These are phyloP conservation scores for Sturnus vulgaris DNA, from an alignment of 2,113 vertebrate species.

Conservation along the genomic window DNA sequence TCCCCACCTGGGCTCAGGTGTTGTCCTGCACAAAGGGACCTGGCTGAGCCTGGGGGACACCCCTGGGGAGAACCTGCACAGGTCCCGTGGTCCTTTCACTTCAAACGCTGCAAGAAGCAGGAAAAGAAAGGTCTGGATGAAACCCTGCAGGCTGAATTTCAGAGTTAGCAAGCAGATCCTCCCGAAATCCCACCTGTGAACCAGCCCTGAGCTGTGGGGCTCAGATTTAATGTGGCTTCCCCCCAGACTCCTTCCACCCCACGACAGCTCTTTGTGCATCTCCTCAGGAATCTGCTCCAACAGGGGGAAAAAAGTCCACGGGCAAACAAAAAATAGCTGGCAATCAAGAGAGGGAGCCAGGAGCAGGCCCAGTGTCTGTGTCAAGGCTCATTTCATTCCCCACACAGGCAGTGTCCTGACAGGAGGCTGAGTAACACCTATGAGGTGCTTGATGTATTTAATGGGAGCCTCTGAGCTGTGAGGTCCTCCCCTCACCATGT, in stretches of 20 bases:
- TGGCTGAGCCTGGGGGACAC: neutral
- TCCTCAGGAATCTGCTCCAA: neutral
- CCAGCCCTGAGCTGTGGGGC: neutral
- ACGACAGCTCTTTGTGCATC: neutral
- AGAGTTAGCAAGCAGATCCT: neutral
- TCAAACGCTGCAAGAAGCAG: neutral
- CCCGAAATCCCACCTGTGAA: conserved; percentile 20
- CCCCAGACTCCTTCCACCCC: neutral
- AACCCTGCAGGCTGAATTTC: neutral
- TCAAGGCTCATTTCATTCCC: conserved; percentile 45
- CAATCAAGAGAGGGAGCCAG: neutral
- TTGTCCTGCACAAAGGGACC: neutral
- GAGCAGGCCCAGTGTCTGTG: neutral
- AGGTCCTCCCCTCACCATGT: conserved; percentile 68
- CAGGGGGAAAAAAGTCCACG: rapidly evolving
- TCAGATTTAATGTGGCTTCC: neutral
- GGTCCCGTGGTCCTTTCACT: neutral
- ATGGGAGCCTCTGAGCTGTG: conserved; percentile 63
- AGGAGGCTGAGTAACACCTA: conserved; percentile 60
- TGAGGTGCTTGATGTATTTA: conserved; percentile 76
- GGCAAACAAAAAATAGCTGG: neutral
- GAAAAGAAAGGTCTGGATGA: neutral
- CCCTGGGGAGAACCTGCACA: neutral
- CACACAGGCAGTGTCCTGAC: conserved; percentile 67
- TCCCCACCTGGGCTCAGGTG: neutral